Conservation (phyloP, 2,113 vertebrate species). For the Sylvietta virens region DNA sequence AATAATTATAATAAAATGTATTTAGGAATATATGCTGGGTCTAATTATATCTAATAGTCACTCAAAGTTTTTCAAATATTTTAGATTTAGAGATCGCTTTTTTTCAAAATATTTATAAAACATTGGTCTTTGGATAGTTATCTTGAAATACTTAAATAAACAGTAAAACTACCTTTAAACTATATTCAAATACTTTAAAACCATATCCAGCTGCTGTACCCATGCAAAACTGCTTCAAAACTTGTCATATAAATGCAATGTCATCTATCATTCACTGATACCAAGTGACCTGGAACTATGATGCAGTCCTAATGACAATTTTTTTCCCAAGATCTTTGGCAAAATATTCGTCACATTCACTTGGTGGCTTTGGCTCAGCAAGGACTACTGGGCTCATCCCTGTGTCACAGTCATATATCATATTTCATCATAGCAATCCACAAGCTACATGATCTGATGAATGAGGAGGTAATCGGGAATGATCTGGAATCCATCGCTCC, state of each 20-base stretch:
- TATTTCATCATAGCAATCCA: neutral
- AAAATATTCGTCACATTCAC: neutral
- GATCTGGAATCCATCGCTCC: neutral
- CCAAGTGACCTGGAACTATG: neutral
- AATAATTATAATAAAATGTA: neutral
- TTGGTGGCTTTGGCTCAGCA: neutral
- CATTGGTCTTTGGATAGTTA: neutral
- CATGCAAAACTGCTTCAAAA: neutral
- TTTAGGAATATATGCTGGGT: neutral
- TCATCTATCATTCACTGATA: neutral
- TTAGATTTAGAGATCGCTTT: neutral
- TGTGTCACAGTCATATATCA: neutral
- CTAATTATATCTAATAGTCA: neutral
- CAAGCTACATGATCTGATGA: neutral
- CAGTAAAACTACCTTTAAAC: neutral
- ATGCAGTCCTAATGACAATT: neutral
- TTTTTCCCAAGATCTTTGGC: neutral
- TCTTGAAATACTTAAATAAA: neutral
- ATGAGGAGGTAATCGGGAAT: neutral
- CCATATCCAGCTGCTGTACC: neutral
- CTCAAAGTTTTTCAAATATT: neutral
- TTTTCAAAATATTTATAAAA: neutral
- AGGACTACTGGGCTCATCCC: neutral
- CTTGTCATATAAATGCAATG: neutral
- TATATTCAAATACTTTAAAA: neutral